Evolutionary conservation across 2,888 invertebrate species (phyloP).

Genomic region (Neelides folsomi): DNA sequence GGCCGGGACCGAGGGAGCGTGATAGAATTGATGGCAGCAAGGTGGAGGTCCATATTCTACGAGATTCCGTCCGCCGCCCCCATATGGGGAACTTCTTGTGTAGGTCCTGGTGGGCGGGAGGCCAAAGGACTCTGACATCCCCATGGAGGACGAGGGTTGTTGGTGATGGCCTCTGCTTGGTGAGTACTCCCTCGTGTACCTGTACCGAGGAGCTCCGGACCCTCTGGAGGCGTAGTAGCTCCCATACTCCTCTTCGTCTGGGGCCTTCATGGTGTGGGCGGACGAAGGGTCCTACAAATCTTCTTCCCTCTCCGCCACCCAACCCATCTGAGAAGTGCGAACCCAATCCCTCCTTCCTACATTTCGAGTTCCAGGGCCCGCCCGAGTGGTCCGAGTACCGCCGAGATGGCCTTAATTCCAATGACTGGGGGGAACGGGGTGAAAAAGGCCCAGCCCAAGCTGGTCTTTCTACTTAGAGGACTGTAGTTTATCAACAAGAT

Average conservation of each 20-base stretch:
- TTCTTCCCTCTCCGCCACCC: too few species aligned
- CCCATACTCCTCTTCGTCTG: conserved; percentile 33
- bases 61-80: conserved; percentile 21
- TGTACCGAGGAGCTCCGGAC: conserved; percentile 13
- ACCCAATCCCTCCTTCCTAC: too few species aligned
- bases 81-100: conserved; percentile 26
- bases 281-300: not conserved
- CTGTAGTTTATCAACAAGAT: too few species aligned
- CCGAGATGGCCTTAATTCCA: too few species aligned
- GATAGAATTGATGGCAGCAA: conserved; percentile 32
- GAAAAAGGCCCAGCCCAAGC: too few species aligned
- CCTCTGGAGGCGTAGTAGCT: conserved; percentile 22
- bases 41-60: conserved; percentile 30
- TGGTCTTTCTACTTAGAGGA: too few species aligned
- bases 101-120: conserved; percentile 24
- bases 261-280: conserved; percentile 18
- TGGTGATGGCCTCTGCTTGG: conserved; percentile 32
- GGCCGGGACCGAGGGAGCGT: conserved; percentile 29
- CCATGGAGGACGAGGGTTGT: conserved; percentile 13
- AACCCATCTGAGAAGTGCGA: too few species aligned
- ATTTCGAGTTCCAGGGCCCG: too few species aligned
- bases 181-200: conserved; percentile 31
- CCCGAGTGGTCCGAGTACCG: too few species aligned
- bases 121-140: conserved; percentile 8
- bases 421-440: too few species aligned